Evolutionary conservation across 2,797 vertebrate species (phyloP).

Genomic region (Amblyopsis hoosieri): DNA sequence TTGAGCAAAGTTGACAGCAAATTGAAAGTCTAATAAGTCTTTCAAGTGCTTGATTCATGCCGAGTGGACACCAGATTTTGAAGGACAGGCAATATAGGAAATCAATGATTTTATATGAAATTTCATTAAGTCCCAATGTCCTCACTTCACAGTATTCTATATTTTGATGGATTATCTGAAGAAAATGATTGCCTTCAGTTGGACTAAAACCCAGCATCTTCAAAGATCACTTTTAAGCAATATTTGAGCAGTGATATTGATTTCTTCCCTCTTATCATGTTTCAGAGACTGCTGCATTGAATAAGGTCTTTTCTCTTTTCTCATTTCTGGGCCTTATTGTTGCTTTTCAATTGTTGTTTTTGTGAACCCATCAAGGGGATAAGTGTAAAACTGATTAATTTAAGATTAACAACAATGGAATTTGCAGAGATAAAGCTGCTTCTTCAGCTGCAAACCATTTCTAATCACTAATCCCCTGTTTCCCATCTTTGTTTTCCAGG

Average conservation of each 20-base stretch:
- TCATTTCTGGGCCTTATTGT: slow-evolving; percentile 67
- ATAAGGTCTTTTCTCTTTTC: slow-evolving; percentile 58
- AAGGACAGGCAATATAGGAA: slow-evolving; percentile 92
- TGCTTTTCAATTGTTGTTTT: slow-evolving; percentile 71
- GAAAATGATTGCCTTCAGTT: slow-evolving; percentile 78
- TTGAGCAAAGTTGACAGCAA: slow-evolving; percentile 94
- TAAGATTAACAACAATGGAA: slow-evolving; percentile 82
- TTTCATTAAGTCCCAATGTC: slow-evolving; percentile 90
- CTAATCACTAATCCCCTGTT: slow-evolving; percentile 82
- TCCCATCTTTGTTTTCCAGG: slow-evolving; percentile 81
- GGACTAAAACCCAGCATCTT: slow-evolving; percentile 76
- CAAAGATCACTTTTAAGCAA: slow-evolving; percentile 82
- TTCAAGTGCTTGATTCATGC: slow-evolving; percentile 89
- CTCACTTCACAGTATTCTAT: slow-evolving; percentile 88
- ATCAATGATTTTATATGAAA: slow-evolving; percentile 94
- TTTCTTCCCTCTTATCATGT: slow-evolving; percentile 81
- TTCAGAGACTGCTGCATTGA: slow-evolving; percentile 66
- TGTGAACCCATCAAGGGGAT: slow-evolving; percentile 76
- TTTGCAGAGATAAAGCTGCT: slow-evolving; percentile 79
- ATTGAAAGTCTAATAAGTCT: slow-evolving; percentile 96
- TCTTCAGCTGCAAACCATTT: slow-evolving; percentile 81
- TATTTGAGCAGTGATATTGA: slow-evolving; percentile 78
- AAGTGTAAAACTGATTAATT: slow-evolving; percentile 82
- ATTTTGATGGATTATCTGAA: slow-evolving; percentile 93
- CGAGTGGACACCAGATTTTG: slow-evolving; percentile 86